A percentile compares a stretch with the other conserved stretches of the same genome.
These are phyloP conservation scores for Acanthopagrus latus DNA, from an alignment of 2,797 vertebrate genomes.

Conservation along the genomic window DNA sequence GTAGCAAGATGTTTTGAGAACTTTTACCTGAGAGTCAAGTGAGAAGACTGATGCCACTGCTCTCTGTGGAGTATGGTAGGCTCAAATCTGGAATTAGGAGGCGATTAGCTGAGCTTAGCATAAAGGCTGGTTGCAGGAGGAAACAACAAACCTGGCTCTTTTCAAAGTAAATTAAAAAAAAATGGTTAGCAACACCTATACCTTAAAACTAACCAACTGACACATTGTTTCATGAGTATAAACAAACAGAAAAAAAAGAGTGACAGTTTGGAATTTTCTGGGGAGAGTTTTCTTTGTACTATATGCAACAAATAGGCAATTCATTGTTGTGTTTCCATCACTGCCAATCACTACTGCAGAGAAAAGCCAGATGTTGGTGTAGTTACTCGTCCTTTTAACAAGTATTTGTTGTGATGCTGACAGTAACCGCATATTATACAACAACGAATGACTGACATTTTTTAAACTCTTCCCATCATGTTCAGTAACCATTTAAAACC, in stretches of 20 bases:
- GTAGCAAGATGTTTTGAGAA: no score
- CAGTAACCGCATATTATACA: constrained; percentile 11
- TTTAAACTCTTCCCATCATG: constrained; percentile 8
- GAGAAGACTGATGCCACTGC: no score
- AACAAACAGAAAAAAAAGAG: no score
- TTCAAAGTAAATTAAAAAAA: not conserved
- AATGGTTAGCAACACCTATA: not conserved
- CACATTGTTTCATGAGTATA: no score
- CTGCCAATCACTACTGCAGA: no score
- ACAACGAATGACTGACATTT: constrained; percentile 22
- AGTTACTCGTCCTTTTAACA: not conserved
- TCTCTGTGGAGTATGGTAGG: no score
- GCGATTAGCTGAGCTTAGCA: not conserved
- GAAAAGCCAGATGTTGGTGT: no score
- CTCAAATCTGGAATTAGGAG: no score
- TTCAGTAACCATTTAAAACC: constrained; percentile 46
- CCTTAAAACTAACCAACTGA: no score
- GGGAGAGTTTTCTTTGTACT: not conserved
- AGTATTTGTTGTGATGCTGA: constrained; percentile 28
- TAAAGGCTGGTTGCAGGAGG: not conserved
- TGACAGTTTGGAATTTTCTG: not conserved
- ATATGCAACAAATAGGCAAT: no score
- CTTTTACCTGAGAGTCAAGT: no score
- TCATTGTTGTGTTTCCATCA: not conserved
- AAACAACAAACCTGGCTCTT: not conserved